Percentiles rank a stretch among this genome's conserved stretches.
Evolutionary conservation across 1,140 invertebrate genomes (phyloP).

Genomic region (Pygmarrhopalites habei): DNA sequence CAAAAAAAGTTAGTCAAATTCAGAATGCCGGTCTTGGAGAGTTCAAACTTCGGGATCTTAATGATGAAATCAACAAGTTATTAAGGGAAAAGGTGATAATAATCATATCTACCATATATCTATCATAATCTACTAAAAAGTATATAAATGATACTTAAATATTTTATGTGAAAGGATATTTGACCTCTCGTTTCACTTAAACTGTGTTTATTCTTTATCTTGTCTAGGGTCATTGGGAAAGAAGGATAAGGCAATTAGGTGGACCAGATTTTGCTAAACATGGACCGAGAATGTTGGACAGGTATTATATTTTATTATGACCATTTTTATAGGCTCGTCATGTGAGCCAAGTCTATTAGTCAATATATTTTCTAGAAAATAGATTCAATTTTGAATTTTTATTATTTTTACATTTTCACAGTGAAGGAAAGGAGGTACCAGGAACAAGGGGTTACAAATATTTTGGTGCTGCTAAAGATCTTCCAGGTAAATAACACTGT

Average conservation of each 20-base stretch:
- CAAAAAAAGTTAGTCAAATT: conserved; percentile 98
- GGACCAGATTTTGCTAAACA: conserved; percentile 89
- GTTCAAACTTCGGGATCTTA: conserved; percentile 93
- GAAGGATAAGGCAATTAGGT: conserved; percentile 87
- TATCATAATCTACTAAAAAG: not conserved
- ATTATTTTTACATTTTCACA: no score
- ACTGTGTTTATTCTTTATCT: no score
- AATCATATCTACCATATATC: not conserved
- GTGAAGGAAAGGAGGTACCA: conserved; percentile 93
- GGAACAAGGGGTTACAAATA: conserved; percentile 98
- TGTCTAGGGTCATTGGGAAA: conserved; percentile 83
- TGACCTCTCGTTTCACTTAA: no score
- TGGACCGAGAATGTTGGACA: conserved; percentile 89
- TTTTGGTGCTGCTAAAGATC: conserved; percentile 97
- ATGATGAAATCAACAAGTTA: conserved; percentile 99
- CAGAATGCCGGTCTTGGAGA: conserved; percentile 98
- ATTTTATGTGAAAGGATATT: no score
- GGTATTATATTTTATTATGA: no score
- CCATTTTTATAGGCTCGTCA: no score
- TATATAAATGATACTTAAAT: not conserved
- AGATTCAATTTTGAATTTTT: no score
- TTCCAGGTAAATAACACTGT: no score
- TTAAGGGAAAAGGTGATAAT: conserved; percentile 66
- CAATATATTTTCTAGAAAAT: no score
- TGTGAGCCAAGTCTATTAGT: no score